Evolutionary conservation across 2,113 vertebrate genomes (phyloP).

Genomic region (Sciurus niger): DNA sequence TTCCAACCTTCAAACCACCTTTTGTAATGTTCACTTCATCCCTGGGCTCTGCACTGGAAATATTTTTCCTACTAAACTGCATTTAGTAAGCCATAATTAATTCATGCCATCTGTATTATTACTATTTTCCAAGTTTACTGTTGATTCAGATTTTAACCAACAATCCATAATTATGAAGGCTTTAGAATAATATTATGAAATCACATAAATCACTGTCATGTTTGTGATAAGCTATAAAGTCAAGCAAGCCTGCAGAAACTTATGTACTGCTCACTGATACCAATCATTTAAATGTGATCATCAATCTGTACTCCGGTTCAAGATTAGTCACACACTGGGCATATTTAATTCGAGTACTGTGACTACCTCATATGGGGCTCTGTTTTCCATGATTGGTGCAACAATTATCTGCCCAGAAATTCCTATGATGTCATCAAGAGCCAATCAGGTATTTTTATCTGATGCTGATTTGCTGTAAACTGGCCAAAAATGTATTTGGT

Average conservation of each 20-base stretch:
- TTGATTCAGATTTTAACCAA: conserved; percentile 68
- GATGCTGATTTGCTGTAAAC: conserved; percentile 13
- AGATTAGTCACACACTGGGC: conserved; percentile 52
- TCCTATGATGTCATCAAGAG: conserved; percentile 59
- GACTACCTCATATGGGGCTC: not conserved
- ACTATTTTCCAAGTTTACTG: conserved; percentile 71
- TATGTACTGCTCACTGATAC: conserved; percentile 65
- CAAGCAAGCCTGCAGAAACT: conserved; percentile 71
- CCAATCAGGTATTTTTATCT: conserved; percentile 38
- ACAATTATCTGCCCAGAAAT: not conserved
- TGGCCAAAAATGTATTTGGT: not conserved
- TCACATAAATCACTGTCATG: conserved; percentile 70
- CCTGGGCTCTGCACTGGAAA: not conserved
- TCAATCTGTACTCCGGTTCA: conserved; percentile 63
- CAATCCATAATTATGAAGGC: conserved; percentile 75
- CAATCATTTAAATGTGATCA: conserved; percentile 73
- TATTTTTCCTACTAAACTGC: conserved; percentile 47
- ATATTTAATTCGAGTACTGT: conserved; percentile 53
- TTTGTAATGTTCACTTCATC: conserved; percentile 37
- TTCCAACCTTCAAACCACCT: conserved; percentile 49
- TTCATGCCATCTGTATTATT: conserved; percentile 74
- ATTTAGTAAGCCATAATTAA: conserved; percentile 67
- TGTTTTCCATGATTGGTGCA: conserved; percentile 16
- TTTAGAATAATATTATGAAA: conserved; percentile 74
- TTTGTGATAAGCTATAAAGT: conserved; percentile 72